Evolutionary conservation across 2,113 vertebrate species (phyloP), one percentile per base, ranked within the genome.

Genomic region (Pseudonaja textilis): DNA sequence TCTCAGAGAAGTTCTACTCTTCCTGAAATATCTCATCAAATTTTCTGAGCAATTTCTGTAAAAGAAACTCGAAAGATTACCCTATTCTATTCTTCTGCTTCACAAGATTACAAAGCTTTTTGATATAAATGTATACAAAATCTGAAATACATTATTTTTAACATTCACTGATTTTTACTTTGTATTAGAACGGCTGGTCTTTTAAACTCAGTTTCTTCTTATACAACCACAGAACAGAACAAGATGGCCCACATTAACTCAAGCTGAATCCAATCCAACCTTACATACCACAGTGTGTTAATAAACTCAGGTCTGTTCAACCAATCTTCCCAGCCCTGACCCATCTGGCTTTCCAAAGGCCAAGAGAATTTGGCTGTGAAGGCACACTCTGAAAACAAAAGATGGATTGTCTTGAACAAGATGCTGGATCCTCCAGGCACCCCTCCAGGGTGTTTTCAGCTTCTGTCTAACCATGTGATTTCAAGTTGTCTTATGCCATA

Each of bases 311-410:
- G 47, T 50, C 87, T 89, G 91, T 55, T 69, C 87, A 57, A 74
- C 64, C 64, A 34, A 56, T 47, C 52, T 85, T 74, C 52, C 54
- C 87, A 92, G 91, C 34, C 18, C 52, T 85, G 64, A 39, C 64
- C 91, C 64, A 85, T 85, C 88, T 92, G 91, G 87, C 88, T 92
- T 81, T 86, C 89, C 10, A 85, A 57, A 89, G 42, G 88, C 87
- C 26, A 59, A 64, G 89, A 45, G 74, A 86, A 90, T 89, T 87
- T 93, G 45, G 45, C 74, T 90, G 81, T 47, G 34, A 81, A 89
- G 81, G 74, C 14, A 1, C 5, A 5, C 45, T 16, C 42, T 34
- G 88, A 86, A 74, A 93, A 93, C 88, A 93, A 93, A 86, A 90
- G 88, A 56, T 56, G 55, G 74, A 93, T 90, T 93, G 87, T 93